Evolutionary conservation across 2,888 invertebrate species (phyloP).

Genomic region (Molanna angustata): DNA sequence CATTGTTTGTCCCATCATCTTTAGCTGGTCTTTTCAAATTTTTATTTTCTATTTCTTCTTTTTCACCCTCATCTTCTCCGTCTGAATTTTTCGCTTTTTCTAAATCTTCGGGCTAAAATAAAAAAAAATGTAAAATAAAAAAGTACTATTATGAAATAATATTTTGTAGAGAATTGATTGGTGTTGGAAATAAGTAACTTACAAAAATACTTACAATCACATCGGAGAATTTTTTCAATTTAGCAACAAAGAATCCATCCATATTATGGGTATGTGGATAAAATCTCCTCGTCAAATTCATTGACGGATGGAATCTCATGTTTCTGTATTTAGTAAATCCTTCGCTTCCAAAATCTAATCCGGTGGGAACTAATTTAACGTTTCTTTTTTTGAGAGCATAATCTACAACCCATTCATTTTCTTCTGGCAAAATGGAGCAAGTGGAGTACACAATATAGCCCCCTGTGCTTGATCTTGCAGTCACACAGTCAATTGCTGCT

Average conservation of each 20-base stretch:
- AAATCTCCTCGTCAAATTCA: slow-evolving; percentile 85
- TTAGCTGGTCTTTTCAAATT: slow-evolving; percentile 18
- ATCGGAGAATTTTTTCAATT: slow-evolving; percentile 94
- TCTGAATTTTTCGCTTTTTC: slow-evolving; percentile 48
- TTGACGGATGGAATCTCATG: slow-evolving; percentile 82
- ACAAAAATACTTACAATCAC: slow-evolving; percentile 50
- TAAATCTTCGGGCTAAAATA: slow-evolving; percentile 47
- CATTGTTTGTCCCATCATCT: slow-evolving; percentile 34
- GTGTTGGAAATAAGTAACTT: no score
- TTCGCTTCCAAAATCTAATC: slow-evolving; percentile 92
- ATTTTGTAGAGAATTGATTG: neutral
- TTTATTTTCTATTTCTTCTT: slow-evolving; percentile 33
- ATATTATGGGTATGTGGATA: slow-evolving; percentile 99
- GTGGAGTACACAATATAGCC: slow-evolving; percentile 98
- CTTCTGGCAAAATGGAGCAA: slow-evolving; percentile 96
- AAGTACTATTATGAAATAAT: slow-evolving; percentile 1
- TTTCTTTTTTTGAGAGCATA: slow-evolving; percentile 90
- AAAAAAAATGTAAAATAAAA: neutral
- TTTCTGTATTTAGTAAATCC: slow-evolving; percentile 90
- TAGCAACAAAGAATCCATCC: slow-evolving; percentile 99
- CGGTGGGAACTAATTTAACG: slow-evolving; percentile 91
- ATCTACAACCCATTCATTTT: slow-evolving; percentile 97
- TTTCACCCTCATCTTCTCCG: slow-evolving; percentile 38
- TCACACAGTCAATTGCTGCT: slow-evolving; percentile 95
- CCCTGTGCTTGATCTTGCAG: slow-evolving; percentile 88